Evolutionary conservation across 2,888 invertebrate species (phyloP), one percentile per base, ranked within the genome.

Genomic region (Actias luna): DNA sequence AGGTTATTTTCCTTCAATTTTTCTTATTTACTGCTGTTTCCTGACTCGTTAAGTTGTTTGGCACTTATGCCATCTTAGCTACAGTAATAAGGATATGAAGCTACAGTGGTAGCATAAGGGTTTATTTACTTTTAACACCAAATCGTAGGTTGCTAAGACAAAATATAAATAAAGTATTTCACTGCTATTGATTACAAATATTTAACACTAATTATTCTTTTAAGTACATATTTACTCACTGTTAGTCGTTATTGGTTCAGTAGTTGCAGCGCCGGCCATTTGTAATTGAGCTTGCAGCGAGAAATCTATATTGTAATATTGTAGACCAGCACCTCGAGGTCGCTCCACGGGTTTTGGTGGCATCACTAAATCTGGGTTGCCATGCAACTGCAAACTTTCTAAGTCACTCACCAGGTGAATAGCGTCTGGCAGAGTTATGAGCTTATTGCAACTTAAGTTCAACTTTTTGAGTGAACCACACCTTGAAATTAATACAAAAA

Each of bases 261-360:
- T 96, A 10, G 97, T 95, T 65, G 96, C 96, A 0, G 98, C 98
- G 0, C 99, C 99, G 25, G 99, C 99, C 69, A 98, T 87, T 69
- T 97, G 94, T 63, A 99, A 89, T 86, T 99, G 99, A 76, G 98
- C 97, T 93, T 98, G 98, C 67, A 99, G 93, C 0, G 99, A 99
- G 93, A 99, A 99, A 92, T 99, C 99, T 64, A 99, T 99, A 80
- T 99, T 99, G 87, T 99, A 99, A 89, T 97, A 99, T 82, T 97
- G 97, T 59, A 98, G 88, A 0, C 97, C 98, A 50, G 97, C 94
- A 1, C 97, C 96, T 67, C 95, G 93, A 72, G 96, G 94, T 33
- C 95, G 92, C 83, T 98, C 96, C 18, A 95, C 95, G 0, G 99
- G 99, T 87, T 99, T 99, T 7, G 91, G 88, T 0, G 99, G 99